Base-by-base conservation (phyloP, 35 echinoderm and acorn worm species). In the Apostichopus californicus region DNA sequence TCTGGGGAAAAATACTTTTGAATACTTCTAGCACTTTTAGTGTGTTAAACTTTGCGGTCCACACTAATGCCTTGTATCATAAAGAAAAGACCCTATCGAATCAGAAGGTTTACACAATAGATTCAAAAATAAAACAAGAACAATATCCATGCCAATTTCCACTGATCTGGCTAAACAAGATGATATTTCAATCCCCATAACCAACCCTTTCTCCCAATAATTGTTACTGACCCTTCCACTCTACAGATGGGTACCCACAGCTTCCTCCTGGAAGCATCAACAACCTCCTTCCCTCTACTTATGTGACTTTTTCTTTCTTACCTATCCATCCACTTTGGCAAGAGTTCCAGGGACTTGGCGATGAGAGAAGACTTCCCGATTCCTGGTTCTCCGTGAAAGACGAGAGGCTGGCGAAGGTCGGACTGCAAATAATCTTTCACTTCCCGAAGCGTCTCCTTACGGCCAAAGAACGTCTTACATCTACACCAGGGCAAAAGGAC, bases 351-450 rank as follows among this genome's bases (percentile, higher is more conserved):
- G 60, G 93, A 93, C 85, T 98, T 98, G 53, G 96, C 96, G 65
- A 98, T 90, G 11, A 98, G 5, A 17, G 94, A 94, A 55, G 96
- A 87, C 68, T 98, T 98, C 3, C 96, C 96, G 55, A 77, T 90
- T 25, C 96, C 96, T 25, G 94, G 25, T 64, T 92, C 73, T 18
- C 96, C 96, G 91, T 94, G 83, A 8, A 98, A n/a, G 6, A 94
- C 54, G 0, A 96, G 83, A 8, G 95, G 94, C 59, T 96, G 90
- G 5, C 78, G 56, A 8, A 77, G 77, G 55, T 57, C 56, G 23
- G 77, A 73, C 21, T 70, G 73, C 1, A 98, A 24, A 70, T 98
- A 95, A 9, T 93, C 70, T 77, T 96, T 98, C 28, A 96, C 87
- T 18, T 91, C 52, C 14, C 77, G 78, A 5, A 98, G 90, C 56